Evolutionary conservation across 2,797 vertebrate genomes (phyloP).

Genomic region (Acrossocheilus wenchowensis): DNA sequence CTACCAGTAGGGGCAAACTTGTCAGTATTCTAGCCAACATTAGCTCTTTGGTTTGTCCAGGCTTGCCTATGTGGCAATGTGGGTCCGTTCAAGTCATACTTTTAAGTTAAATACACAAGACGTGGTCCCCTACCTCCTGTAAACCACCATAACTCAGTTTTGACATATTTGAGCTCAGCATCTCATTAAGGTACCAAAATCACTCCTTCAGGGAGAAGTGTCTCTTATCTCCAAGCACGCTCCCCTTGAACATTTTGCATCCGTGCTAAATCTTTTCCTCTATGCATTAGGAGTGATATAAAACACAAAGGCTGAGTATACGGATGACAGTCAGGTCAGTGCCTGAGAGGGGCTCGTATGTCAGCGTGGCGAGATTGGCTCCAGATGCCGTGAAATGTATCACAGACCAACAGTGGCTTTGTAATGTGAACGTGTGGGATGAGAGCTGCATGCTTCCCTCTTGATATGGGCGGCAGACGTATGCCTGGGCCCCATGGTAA

Average conservation of each 20-base stretch:
- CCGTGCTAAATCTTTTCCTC: constrained; percentile 50
- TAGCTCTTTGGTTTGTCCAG: background rate
- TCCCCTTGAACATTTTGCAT: constrained; percentile 37
- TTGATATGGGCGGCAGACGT: constrained; percentile 35
- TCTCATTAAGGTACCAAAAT: constrained; percentile 56
- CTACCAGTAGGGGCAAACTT: background rate
- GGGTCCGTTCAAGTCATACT: constrained; percentile 22
- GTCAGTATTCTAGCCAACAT: background rate
- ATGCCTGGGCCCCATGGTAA: constrained; percentile 52
- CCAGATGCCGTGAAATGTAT: constrained; percentile 77
- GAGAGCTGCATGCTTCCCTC: constrained; percentile 41
- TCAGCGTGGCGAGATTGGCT: constrained; percentile 71
- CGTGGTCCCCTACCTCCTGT: constrained; percentile 1
- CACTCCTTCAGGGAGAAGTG: constrained; percentile 42
- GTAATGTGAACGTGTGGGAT: constrained; percentile 66
- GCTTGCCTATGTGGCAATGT: constrained; percentile 32
- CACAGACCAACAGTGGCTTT: constrained; percentile 70
- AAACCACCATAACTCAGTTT: constrained; percentile 47
- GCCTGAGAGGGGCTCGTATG: constrained; percentile 62
- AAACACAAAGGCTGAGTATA: constrained; percentile 57
- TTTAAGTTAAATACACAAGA: constrained; percentile 38
- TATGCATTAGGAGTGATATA: constrained; percentile 64
- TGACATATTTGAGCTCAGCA: constrained; percentile 50
- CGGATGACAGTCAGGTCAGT: constrained; percentile 64
- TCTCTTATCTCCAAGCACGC: constrained; percentile 52